phyloP scores from a whole-genome alignment of 2,113 vertebrate genomes.

The Uria aalge region DNA sequence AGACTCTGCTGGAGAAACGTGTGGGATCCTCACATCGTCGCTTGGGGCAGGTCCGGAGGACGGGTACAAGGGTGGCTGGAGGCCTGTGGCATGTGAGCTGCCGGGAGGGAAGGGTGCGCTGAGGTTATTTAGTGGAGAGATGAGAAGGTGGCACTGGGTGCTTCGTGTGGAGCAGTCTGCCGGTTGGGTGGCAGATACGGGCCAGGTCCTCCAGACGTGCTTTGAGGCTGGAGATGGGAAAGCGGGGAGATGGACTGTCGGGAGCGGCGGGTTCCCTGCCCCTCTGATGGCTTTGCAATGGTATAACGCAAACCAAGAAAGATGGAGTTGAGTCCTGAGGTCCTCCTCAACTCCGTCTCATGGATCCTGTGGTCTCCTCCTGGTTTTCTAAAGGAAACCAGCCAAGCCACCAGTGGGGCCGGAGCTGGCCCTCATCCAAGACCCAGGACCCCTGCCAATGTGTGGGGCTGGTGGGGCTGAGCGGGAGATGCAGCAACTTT shows the following conservation, averaged over 20 bases:
- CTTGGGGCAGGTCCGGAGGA: background rate
- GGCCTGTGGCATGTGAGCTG: accelerated
- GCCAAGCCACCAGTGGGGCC: background rate
- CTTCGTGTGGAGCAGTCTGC: background rate
- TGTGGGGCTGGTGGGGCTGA: accelerated
- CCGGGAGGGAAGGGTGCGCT: background rate
- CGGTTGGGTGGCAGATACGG: background rate
- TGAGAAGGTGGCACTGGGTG: accelerated
- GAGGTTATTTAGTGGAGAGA: background rate
- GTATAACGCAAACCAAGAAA: background rate
- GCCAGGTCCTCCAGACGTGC: background rate
- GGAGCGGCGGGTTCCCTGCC: background rate
- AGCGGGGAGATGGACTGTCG: background rate
- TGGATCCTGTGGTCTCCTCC: background rate
- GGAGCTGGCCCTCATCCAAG: accelerated
- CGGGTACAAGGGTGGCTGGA: background rate
- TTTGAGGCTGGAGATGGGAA: background rate
- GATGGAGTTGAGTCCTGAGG: background rate
- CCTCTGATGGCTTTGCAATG: background rate
- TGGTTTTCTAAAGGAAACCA: background rate
- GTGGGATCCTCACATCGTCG: background rate
- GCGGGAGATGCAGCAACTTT: accelerated
- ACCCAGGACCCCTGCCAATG: background rate
- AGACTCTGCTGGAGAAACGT: background rate
- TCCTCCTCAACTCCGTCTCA: accelerated